These are phyloP conservation scores for Dynastes grantii DNA, from an alignment of 2,888 invertebrate genomes.

Conservation along the genomic window DNA sequence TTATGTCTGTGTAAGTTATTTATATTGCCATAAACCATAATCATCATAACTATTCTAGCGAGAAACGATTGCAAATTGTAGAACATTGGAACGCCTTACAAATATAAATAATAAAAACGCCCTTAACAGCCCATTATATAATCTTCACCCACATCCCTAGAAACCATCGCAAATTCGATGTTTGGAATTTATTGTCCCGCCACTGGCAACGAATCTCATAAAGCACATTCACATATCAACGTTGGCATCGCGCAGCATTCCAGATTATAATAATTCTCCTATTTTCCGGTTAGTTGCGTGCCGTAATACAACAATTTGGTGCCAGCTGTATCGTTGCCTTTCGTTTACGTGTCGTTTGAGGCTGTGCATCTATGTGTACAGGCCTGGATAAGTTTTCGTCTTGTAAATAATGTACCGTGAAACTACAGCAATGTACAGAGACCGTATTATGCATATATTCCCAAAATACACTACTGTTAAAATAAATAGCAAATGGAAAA, in stretches of 20 bases:
- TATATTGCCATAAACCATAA: not conserved
- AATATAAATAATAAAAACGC: constrained; percentile 8
- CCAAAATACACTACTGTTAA: no score
- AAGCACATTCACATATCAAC: constrained; percentile 36
- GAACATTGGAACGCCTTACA: no score
- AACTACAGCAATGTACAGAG: no score
- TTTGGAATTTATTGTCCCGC: constrained; percentile 41
- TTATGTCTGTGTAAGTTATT: not conserved
- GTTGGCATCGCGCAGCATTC: constrained; percentile 34
- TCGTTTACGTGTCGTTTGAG: constrained; percentile 26
- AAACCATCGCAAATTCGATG: not conserved
- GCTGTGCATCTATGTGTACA: no score
- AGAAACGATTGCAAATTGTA: constrained; percentile 18
- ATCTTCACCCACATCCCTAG: constrained; percentile 19
- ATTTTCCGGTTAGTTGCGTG: constrained; percentile 55
- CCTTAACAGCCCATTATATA: not conserved
- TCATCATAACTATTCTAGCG: not conserved
- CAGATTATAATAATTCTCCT: constrained; percentile 52
- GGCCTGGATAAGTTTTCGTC: no score
- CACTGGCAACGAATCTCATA: constrained; percentile 29
- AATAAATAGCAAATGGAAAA: no score
- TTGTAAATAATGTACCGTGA: no score
- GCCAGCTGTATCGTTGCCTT: constrained; percentile 42
- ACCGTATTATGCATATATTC: no score
- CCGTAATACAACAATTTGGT: constrained; percentile 51